Base-by-base conservation (phyloP, 2,888 invertebrate genomes). In the Melangyna quadrimaculata region DNA sequence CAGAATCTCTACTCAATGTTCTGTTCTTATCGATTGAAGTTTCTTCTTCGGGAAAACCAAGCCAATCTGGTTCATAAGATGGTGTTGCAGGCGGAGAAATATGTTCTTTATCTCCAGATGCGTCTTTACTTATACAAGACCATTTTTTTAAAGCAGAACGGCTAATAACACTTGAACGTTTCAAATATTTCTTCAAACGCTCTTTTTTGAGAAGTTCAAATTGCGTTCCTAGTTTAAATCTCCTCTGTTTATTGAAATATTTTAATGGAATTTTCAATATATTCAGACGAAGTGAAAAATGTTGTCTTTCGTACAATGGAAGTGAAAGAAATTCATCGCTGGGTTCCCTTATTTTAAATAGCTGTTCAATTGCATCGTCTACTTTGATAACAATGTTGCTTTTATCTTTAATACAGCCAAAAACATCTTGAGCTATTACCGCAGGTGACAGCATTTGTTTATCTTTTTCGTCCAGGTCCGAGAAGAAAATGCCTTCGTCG, bases 401-500 rank as follows among this genome's bases (percentile, higher is more conserved):
- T 78, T 90, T 90, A 35, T 89, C 87, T 40, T 88, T 83, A 5
- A 90, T 81, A 43, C 88, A 88, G 1, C 89, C 89, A 17, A 90
- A 87, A 32, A 91, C 89, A 86, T 91, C 90, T 8, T 88, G 87
- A 0, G 89, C 87, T 57, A 89, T 87, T 8, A 90, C 89, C 32
- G 88, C 88, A 2, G 91, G 91, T 35, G 89, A 90, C 3, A 91
- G 78, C 88, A 90, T 89, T 37, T 81, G 88, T 4, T 86, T 87
- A 14, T 90, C 90, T 32, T 88, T 87, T 53, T 91, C 91, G 78
- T 91, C 91, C 24, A 89, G 71, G 82, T 92, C 92, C 73, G 91
- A 89, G 87, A 92, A 90, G 78, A 88, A 90, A 77, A 91, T 89
- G 78, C 91, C 92, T 87, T 92, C 92, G 84, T 91, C 91, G 84